A percentile compares a stretch with the other conserved stretches of the same genome.
These are phyloP conservation scores for Anhinga anhinga DNA, from an alignment of 2,113 vertebrate species.

Conservation along the genomic window DNA sequence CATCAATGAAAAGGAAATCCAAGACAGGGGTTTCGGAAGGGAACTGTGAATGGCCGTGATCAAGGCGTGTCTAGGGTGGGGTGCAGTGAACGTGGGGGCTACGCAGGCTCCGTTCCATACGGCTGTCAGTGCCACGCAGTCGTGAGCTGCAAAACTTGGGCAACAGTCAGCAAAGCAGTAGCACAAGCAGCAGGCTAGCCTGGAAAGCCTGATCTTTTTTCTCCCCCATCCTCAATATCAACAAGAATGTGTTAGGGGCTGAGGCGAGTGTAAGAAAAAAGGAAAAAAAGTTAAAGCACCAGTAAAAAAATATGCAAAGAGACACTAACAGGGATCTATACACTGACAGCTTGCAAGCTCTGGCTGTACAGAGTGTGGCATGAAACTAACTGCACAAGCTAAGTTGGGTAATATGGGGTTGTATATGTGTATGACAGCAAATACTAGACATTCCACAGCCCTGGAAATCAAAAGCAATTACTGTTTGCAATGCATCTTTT, in stretches of 20 bases:
- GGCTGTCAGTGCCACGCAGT: not conserved
- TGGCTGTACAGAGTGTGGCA: not conserved
- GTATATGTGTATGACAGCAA: not conserved
- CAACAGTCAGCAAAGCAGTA: not conserved
- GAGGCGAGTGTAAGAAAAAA: not conserved
- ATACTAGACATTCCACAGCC: not conserved
- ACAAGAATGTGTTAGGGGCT: not conserved
- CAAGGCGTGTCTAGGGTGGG: not conserved
- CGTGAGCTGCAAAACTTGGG: not conserved
- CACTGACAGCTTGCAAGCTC: not conserved
- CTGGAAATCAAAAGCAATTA: not conserved
- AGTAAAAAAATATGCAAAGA: not conserved
- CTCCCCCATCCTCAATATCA: not conserved
- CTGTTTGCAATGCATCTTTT: not conserved
- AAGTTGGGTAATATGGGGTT: accelerated
- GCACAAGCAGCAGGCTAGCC: not conserved
- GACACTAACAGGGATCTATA: not conserved
- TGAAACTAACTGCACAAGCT: not conserved
- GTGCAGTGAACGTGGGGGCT: not conserved
- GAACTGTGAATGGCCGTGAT: not conserved
- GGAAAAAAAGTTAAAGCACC: not conserved
- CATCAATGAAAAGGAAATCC: not conserved
- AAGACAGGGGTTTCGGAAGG: not conserved
- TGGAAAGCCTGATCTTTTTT: not conserved
- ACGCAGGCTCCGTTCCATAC: not conserved